Conservation (phyloP, 2,797 vertebrate genomes). For the Liasis olivaceus region DNA sequence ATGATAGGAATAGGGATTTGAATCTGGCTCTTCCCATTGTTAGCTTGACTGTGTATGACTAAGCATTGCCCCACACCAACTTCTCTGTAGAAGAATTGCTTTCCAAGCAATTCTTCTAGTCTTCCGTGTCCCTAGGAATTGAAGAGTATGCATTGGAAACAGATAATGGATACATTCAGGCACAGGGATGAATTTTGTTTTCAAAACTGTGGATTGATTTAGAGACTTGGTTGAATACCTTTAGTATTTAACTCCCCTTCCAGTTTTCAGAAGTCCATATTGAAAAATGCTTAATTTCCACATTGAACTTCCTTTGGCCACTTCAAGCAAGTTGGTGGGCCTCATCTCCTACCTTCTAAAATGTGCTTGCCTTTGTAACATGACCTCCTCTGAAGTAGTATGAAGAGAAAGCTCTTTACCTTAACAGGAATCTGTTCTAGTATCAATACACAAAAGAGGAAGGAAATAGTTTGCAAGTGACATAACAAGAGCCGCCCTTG, state of each 20-base stretch:
- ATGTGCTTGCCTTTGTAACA: slow-evolving; percentile 58
- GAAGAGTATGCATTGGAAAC: background rate
- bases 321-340: background rate
- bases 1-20: background rate
- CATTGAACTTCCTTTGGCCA: background rate
- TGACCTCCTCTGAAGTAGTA: slow-evolving; percentile 61
- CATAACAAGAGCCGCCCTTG: slow-evolving; percentile 65
- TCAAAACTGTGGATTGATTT: background rate
- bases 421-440: slow-evolving; percentile 64
- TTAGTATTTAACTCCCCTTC: background rate
- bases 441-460: slow-evolving; percentile 71
- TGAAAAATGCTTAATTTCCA: slow-evolving; percentile 5
- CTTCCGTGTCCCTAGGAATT: rapidly evolving
- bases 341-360: slow-evolving; percentile 26
- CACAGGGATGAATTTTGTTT: background rate
- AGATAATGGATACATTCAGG: rapidly evolving
- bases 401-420: slow-evolving; percentile 61
- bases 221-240: rapidly evolving
- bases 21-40: background rate
- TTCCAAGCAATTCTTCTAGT: background rate
- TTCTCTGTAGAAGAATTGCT: background rate
- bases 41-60: background rate
- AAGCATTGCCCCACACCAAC: background rate
- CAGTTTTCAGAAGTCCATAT: background rate
- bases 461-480: slow-evolving; percentile 74